Base-by-base conservation (phyloP, 2,888 invertebrate species). In the Chromoteleia sp. region DNA sequence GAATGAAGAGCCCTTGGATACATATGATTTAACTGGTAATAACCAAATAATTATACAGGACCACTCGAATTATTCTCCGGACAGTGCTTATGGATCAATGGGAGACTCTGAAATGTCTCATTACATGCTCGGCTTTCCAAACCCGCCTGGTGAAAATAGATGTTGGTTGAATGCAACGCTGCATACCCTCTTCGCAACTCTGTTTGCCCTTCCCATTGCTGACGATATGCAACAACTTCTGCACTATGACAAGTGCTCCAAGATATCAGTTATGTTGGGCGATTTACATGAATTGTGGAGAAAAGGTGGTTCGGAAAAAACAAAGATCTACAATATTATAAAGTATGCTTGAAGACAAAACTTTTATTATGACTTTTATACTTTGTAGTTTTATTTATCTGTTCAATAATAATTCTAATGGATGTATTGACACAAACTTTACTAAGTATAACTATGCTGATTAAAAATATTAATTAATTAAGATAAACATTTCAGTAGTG, bases 161-260 rank as follows among this genome's bases (percentile, higher is more conserved):
- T 90, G 90, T 67, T 90, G 90, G 89, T 79, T 88, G 0, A 90
- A 90, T 70, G 88, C 89, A 0, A 88, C 88, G 1, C 75, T 90
- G 14, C 89, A 90, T 59, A 86, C 87, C 0, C 78, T 90, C 3
- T 89, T 90, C 81, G 86, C 88, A 1, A 81, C 89, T 3, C 87
- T 89, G 2, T 83, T 89, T 19, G 14, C 78, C 1, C 77, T 87
- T 17, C 85, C 87, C 21, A 82, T 86, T 25, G 77, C 87, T 2
- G 81, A 87, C 10, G 76, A 85, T 8, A 79, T 87, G 21, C 84
- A 87, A 0, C 56, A 87, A 1, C 50, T 81, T 6, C 30, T 85
- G 19, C 70, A 85, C 3, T 41, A 8, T 3, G 41, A 71, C 1
- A 75, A 84, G 5, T 85, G 85, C 50, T 88, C 88, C 6, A 84